Evolutionary conservation across 2,113 vertebrate genomes (phyloP).

Genomic region (Pluvialis apricaria): DNA sequence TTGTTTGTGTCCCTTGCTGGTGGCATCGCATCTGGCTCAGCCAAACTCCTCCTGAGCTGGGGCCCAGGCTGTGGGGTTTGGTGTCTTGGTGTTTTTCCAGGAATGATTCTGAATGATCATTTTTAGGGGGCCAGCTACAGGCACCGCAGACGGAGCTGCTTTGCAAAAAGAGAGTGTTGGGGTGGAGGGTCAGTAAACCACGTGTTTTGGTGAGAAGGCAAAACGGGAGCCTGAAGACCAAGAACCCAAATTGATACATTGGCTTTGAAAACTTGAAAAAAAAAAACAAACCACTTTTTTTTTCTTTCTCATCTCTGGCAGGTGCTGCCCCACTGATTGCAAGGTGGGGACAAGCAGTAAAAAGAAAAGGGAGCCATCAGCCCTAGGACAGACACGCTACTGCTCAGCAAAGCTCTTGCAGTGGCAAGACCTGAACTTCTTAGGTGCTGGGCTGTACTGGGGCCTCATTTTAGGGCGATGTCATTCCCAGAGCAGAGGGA

Average conservation of each 20-base stretch:
- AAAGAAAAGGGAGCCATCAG: not conserved
- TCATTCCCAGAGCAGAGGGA: not conserved
- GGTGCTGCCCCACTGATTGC: not conserved
- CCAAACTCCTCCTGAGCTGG: not conserved
- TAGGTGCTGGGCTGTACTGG: not conserved
- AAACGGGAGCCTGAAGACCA: not conserved
- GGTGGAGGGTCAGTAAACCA: not conserved
- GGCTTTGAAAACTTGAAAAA: not conserved
- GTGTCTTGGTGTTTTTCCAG: not conserved
- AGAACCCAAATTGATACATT: not conserved
- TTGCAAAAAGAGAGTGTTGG: not conserved
- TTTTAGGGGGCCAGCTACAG: not conserved
- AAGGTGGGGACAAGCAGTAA: not conserved
- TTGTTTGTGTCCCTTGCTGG: conserved; percentile 41
- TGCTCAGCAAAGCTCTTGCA: not conserved
- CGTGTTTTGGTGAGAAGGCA: not conserved
- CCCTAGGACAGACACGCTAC: accelerated
- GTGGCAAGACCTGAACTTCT: not conserved
- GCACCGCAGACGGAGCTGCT: not conserved
- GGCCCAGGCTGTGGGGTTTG: conserved; percentile 6
- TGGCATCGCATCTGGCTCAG: conserved; percentile 20
- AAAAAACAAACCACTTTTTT: accelerated
- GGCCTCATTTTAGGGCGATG: accelerated
- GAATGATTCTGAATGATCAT: not conserved
- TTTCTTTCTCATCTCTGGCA: not conserved